Evolutionary conservation across 2,888 invertebrate species (phyloP), one percentile per base, ranked within the genome.

Genomic region (Sinhomidia bicolor): DNA sequence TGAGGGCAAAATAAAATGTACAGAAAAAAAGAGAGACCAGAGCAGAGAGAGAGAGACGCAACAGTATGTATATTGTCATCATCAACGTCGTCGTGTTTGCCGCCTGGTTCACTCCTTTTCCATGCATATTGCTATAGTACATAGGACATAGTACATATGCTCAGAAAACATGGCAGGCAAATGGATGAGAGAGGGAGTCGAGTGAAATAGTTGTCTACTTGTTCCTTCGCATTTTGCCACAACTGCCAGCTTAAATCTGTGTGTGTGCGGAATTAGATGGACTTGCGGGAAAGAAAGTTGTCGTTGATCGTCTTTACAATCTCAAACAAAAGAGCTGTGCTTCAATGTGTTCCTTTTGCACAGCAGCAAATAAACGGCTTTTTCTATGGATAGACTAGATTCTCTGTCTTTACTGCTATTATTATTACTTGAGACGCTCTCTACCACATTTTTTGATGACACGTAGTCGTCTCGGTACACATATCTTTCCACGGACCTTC

Each of bases 311-410:
- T 44, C 20, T n/a, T n/a, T n/a, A 7, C 78, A 85, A 85, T 76
- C 84, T 84, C 74, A 65, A 62, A 85, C 71, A 57, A 71, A 41
- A 44, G 47, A 78, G 65, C 51, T 78, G 4, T 36, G 57, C 32
- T n/a, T 36, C 57, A 32, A 17, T 20, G 4, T 36, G 57, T 54
- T n/a, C 57, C 57, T 54, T 32, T 20, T 57, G 57, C 57, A n/a
- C n/a, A n/a, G n/a, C n/a, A 54, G 36, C n/a, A 36, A 85, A 78
- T 85, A 85, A 85, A 85, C 85, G 85, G 60, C 65, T 23, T n/a
- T n/a, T n/a, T 85, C 29, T 83, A 74, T 83, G 57, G 41, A 74
- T 83, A 41, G 41, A 41, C 23, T 74, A 74, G n/a, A n/a, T n/a
- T n/a, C n/a, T 74, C 20, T 51, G 20, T 80, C 41, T 44, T 6